Evolutionary conservation across 64 coral and sea anemone genomes (phyloP), one percentile per base, ranked within the genome.

Genomic region (Orbicella faveolata): DNA sequence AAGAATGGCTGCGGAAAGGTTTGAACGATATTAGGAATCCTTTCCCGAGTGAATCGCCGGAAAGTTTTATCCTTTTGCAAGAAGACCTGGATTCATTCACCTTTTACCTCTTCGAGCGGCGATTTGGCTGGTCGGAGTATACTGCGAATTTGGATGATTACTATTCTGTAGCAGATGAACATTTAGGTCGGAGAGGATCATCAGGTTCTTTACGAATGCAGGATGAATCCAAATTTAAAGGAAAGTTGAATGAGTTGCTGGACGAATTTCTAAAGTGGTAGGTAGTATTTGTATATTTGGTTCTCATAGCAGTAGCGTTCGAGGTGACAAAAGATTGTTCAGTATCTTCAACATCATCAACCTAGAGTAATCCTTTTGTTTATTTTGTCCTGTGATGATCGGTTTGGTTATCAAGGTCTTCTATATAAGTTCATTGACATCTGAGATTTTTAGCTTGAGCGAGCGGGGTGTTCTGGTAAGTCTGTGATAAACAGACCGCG

Each of bases 211-310:
- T 87, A 41, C 63, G 86, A 74, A 76, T 91, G 36, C 92, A 87
- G 67, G 95, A 97, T 35, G 94, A 99, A 64, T 94, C 88, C 15
- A 95, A 84, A 77, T 99, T 91, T 66, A 92, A 95, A 62, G 89
- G 79, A 75, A 82, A 63, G 57, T 73, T 99, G 59, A 99, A 99
- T 79, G 97, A 96, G 55, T 79, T 99, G 4, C 88, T 99, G 10
- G 97, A 99, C 52, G 97, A 96, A 73, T 91, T 95, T 91, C 51
- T 99, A 21, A 95, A 95, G 73, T 99, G 97, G 97, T 95, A 88
- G 89, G 92, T 34, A 14, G 34, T 36, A 4, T 62, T 63, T 82
- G 12, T 82, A 8, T 16, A 62, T 41, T 70, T 70, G 21, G 21
- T 26, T 8, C 21, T 70, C 1, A n/a, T 23, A 23, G 67, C 21